phyloP scores from a whole-genome alignment of 2,888 invertebrate genomes.

The Horisme vitalbata region DNA sequence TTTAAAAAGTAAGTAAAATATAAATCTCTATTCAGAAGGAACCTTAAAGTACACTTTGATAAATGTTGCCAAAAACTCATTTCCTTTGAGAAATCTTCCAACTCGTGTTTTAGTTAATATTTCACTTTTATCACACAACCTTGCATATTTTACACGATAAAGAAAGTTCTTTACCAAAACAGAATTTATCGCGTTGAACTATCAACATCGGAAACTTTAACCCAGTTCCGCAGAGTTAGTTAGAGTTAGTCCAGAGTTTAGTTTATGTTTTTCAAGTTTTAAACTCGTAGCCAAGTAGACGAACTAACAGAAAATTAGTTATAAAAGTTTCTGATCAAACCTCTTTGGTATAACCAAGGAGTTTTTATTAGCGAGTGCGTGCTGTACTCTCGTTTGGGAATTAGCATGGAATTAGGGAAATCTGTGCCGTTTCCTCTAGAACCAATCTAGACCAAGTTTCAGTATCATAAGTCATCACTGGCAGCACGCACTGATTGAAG shows the following conservation, averaged over 20 bases:
- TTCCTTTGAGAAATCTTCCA: not conserved
- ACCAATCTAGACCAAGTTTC: too few relatives aligned
- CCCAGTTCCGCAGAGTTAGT: constrained; percentile 12
- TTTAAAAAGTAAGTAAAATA: too few relatives aligned
- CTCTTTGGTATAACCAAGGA: too few relatives aligned
- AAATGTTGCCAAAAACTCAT: not conserved
- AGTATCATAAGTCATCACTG: too few relatives aligned
- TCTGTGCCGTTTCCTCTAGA: too few relatives aligned
- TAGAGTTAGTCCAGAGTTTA: constrained; percentile 2
- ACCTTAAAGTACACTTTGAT: too few relatives aligned
- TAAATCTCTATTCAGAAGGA: too few relatives aligned
- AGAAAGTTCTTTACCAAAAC: constrained; percentile 11
- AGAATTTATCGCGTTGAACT: constrained; percentile 18
- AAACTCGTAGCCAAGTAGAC: not conserved
- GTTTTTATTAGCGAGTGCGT: too few relatives aligned
- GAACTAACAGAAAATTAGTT: constrained; percentile 1
- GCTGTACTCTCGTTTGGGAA: too few relatives aligned
- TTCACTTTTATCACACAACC: constrained; percentile 7
- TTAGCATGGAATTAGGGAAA: too few relatives aligned
- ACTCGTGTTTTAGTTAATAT: not conserved
- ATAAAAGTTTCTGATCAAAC: too few relatives aligned
- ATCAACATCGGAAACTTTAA: constrained; percentile 11
- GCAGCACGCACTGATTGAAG: too few relatives aligned
- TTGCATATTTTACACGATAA: constrained; percentile 9
- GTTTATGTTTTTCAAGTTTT: constrained; percentile 1